Conservation (phyloP, 2,888 invertebrate genomes). For the Drosophila mimica region DNA sequence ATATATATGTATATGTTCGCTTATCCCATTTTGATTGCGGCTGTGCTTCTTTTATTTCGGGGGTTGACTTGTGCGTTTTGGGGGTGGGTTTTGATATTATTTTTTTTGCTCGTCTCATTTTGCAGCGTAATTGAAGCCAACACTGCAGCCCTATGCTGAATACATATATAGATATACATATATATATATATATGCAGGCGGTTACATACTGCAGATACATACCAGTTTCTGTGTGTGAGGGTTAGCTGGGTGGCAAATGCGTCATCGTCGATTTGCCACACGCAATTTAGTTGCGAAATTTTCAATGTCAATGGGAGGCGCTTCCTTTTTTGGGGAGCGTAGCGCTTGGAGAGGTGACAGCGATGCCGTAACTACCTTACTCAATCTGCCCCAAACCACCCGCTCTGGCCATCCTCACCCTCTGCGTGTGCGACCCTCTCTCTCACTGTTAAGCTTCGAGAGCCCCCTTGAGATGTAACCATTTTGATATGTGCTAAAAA, state of each 20-base stretch:
- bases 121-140: slow-evolving; percentile 68
- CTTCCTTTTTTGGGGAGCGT: slow-evolving; percentile 18
- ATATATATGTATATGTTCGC: slow-evolving; percentile 8
- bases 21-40: slow-evolving; percentile 68
- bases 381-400: slow-evolving; percentile 12
- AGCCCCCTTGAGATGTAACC: slow-evolving; percentile 75
- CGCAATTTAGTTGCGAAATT: slow-evolving; percentile 75
- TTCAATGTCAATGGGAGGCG: slow-evolving; percentile 74
- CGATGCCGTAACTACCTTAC: slow-evolving; percentile 29
- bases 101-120: slow-evolving; percentile 22
- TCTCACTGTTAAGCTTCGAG: slow-evolving; percentile 17
- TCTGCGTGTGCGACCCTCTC: background rate
- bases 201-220: slow-evolving; percentile 24
- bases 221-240: background rate
- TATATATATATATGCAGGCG: slow-evolving; percentile 10
- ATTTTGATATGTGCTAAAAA: slow-evolving; percentile 79
- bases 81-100: slow-evolving; percentile 63
- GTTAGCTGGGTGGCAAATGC: slow-evolving; percentile 57
- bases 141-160: slow-evolving; percentile 47
- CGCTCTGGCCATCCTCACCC: background rate
- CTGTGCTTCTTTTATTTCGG: slow-evolving; percentile 61
- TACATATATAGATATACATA: background rate
- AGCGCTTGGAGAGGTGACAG: slow-evolving; percentile 44
- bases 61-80: slow-evolving; percentile 66
- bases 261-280: slow-evolving; percentile 74